These are phyloP conservation scores for Drosophila teissieri DNA, from an alignment of 1,140 invertebrate species.

Conservation along the genomic window DNA sequence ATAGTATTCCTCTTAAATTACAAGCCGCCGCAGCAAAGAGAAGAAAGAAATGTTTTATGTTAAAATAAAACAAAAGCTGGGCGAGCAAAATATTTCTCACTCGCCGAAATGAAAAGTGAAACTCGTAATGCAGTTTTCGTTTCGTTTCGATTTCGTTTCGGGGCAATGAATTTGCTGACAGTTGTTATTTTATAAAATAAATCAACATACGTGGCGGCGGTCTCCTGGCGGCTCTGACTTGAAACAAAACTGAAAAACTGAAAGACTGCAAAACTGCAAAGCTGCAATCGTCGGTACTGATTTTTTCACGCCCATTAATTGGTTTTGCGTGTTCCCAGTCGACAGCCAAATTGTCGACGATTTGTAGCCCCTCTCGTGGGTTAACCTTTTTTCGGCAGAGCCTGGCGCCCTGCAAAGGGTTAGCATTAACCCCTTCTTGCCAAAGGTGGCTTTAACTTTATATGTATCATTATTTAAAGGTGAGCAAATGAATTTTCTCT, in stretches of 20 bases:
- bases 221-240: conserved; percentile 39
- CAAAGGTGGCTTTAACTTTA: background rate
- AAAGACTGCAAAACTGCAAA: no score
- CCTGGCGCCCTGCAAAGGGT: conserved; percentile 55
- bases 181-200: conserved; percentile 80
- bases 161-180: conserved; percentile 81
- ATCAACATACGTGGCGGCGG: conserved; percentile 63
- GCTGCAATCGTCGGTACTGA: conserved; percentile 59
- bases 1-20: conserved; percentile 40
- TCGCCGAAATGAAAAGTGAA: conserved; percentile 73
- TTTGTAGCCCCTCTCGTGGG: conserved; percentile 56
- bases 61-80: conserved; percentile 22
- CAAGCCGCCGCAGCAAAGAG: conserved; percentile 9
- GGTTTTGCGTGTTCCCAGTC: conserved; percentile 75
- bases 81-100: conserved; percentile 10
- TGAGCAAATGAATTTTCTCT: no score
- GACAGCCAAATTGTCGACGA: conserved; percentile 81
- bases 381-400: conserved; percentile 35
- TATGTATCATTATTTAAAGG: no score
- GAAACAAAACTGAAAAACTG: conserved; percentile 61
- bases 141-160: conserved; percentile 57
- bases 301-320: conserved; percentile 83
- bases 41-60: conserved; percentile 5
- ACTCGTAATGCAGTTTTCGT: conserved; percentile 70
- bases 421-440: conserved; percentile 18